Evolutionary conservation across 2,797 vertebrate genomes (phyloP), one percentile per base, ranked within the genome.

Genomic region (Picus viridis): DNA sequence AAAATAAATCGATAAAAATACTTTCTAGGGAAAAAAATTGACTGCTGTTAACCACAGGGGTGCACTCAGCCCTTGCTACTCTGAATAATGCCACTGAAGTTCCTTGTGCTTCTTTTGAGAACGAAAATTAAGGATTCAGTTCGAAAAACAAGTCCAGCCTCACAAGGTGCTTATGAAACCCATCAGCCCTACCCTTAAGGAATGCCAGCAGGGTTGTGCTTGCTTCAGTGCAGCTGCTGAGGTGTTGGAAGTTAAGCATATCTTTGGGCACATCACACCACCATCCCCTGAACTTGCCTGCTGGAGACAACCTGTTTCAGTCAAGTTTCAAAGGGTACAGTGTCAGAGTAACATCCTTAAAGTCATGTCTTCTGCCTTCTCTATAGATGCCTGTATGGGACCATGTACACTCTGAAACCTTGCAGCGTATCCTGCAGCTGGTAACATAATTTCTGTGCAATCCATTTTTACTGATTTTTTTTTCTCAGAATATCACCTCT

Each of bases 321-420:
- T 20, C 56, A 16, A 3, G 16, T 72, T 77, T 89, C 61, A 73
- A n/a, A 73, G 65, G 13, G 15, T 49, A 16, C 0, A 1, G 12
- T 8, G 32, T 39, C 49, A 49, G 61, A 69, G 26, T 0, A 1
- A 39, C 32, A 36, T 12, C 53, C 72, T 73, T 71, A 34, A 22
- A 64, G 57, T 29, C 29, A 5, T 2, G 1, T 34, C 57, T 72
- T 27, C 79, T 73, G 30, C 64, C 2, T 0, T 67, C 56, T 39
- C 69, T 39, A 2, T 2, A 71, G 53, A 34, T 0, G 0, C 12
- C 59, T 67, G 2, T 6, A 18, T 2, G 18, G 63, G 54, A 12
- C 54, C 6, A 3, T 5, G 3, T 2, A 4, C 29, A 0, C 27
- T 20, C 76, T 32, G 53, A 73, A 77, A 30, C 30, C 54, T 47